Evolutionary conservation across 2,113 vertebrate species (phyloP), one percentile per base, ranked within the genome.

Genomic region (Acanthochromis polyacanthus): DNA sequence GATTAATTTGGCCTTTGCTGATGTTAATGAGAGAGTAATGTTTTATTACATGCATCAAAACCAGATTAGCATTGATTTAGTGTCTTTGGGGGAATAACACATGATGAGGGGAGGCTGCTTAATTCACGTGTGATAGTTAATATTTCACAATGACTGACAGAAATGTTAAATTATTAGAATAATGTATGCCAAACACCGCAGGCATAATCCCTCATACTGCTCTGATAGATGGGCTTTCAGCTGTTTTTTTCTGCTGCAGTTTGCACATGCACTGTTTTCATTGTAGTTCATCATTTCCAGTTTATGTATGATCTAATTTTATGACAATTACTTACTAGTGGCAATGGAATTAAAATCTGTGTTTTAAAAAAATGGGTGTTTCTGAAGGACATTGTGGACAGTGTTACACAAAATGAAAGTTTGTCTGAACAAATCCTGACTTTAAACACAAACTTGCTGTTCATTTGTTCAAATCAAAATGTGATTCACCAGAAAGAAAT

Each of bases 31-130:
- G 61, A 72, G 43, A 38, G 10, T 70, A 28, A 69, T 75, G 45
- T n/a, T 81, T 72, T 66, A 81, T 78, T 68, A 60, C 48, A 64
- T 81, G 45, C 78, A 75, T 80, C 60, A 46, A 74, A 68, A 84
- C 79, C 46, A 57, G 71, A 83, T 83, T 46, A 71, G 55, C 52
- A 90, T 52, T 71, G 84, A 87, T 87, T 86, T 78, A 52, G 38
- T 66, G 77, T 82, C 79, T 40, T 61, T 38, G 45, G 30, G 30
- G 68, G 52, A 57, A 64, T 36, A 72, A 71, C 73, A 66, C 75
- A 81, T 22, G 57, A 59, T 2, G 23, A n/a, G 60, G 52, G 71
- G 58, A 63, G 66, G 71, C 79, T 86, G 62, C 59, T 83, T 86
- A 61, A 84, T 80, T 82, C 83, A 82, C 50, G 53, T 66, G 57